A percentile compares a stretch with the other conserved stretches of the same genome.
phyloP scores from a whole-genome alignment of 2,113 vertebrate genomes.

The Felis chaus region DNA sequence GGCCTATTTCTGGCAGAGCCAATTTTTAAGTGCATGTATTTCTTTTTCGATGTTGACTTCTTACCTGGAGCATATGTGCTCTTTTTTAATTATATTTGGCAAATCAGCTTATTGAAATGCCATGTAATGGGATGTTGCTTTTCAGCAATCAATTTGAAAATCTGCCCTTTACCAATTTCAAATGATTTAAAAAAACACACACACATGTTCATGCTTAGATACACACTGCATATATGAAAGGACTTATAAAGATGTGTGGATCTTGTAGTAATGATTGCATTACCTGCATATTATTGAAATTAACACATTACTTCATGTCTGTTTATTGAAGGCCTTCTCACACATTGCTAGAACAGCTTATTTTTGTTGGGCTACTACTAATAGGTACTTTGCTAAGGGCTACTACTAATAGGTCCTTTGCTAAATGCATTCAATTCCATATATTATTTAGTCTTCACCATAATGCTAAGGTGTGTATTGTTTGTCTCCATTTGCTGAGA shows the following conservation, averaged over 20 bases:
- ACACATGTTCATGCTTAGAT: neutral
- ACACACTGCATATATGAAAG: neutral
- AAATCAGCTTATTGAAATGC: slow-evolving; percentile 41
- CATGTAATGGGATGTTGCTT: slow-evolving; percentile 9
- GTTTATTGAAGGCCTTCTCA: neutral
- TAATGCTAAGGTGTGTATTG: neutral
- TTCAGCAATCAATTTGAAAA: slow-evolving; percentile 48
- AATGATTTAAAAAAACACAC: slow-evolving; percentile 12
- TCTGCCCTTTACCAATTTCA: slow-evolving; percentile 37
- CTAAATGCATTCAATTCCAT: neutral
- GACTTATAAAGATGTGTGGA: neutral
- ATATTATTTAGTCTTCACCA: slow-evolving; percentile 1
- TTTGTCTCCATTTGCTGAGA: slow-evolving; percentile 10
- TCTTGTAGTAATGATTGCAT: neutral
- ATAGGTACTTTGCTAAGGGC: neutral
- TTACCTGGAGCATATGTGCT: slow-evolving; percentile 39
- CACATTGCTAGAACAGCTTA: neutral
- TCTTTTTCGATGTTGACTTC: slow-evolving; percentile 47
- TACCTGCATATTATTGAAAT: neutral
- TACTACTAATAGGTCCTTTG: neutral
- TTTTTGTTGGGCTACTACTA: slow-evolving; percentile 18
- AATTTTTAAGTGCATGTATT: slow-evolving; percentile 47
- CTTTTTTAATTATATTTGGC: slow-evolving; percentile 36
- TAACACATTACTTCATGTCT: neutral
- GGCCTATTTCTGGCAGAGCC: slow-evolving; percentile 57